Percentiles rank a stretch among this genome's conserved stretches.
phyloP scores from a whole-genome alignment of 2,113 vertebrate species.

The Willisornis vidua region DNA sequence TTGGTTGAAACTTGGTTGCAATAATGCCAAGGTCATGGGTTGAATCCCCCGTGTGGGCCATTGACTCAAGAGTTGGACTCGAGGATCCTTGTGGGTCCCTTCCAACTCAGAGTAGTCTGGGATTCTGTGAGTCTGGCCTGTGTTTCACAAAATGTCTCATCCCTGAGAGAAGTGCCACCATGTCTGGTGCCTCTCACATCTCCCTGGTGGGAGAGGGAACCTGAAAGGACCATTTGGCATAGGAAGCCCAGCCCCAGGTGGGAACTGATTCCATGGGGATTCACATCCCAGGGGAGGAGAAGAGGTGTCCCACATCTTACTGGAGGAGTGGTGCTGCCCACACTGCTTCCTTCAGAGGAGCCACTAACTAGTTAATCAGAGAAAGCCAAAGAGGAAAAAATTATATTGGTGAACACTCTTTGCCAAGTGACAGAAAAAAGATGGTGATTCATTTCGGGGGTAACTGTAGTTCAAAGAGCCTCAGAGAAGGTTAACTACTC shows the following conservation, averaged over 20 bases:
- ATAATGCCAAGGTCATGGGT: too few species aligned
- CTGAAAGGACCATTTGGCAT: background rate
- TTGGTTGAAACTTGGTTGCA: too few species aligned
- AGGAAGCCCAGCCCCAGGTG: fast-evolving
- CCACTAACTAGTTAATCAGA: background rate
- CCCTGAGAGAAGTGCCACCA: background rate
- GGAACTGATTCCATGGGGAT: background rate
- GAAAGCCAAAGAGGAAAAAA: background rate
- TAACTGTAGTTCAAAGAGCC: slow-evolving; percentile 32
- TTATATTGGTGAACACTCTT: background rate
- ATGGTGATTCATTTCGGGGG: slow-evolving; percentile 9
- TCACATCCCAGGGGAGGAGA: background rate
- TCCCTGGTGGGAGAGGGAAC: fast-evolving
- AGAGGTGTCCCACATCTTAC: background rate
- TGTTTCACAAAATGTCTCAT: background rate
- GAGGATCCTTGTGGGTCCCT: too few species aligned
- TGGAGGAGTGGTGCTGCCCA: fast-evolving
- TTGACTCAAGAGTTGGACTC: too few species aligned
- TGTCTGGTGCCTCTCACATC: background rate
- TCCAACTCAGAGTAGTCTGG: too few species aligned
- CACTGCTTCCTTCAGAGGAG: background rate
- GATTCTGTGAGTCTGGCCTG: background rate
- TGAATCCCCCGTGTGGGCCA: too few species aligned
- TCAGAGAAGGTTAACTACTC: slow-evolving; percentile 28
- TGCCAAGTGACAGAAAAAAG: slow-evolving; percentile 9